A percentile compares a stretch with the other conserved stretches of the same genome.
phyloP scores from a whole-genome alignment of 2,888 invertebrate genomes.

The Melanophora roralis region DNA sequence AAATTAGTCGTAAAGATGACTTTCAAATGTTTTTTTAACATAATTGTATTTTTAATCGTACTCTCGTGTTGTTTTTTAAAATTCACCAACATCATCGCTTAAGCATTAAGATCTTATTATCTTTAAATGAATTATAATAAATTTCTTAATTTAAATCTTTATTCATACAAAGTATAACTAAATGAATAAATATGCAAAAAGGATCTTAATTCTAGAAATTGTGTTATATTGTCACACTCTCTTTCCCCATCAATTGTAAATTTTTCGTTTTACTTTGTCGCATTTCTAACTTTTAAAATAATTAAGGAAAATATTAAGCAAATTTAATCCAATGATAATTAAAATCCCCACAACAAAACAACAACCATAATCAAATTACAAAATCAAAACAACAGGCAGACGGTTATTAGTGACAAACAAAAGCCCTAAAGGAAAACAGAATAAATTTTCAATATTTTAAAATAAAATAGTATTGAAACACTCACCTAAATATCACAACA shows the following conservation, averaged over 20 bases:
- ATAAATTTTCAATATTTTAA: too few relatives aligned
- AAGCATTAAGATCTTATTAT: background rate
- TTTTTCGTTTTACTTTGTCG: background rate
- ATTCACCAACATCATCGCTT: background rate
- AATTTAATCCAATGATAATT: conserved; percentile 15
- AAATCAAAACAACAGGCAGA: background rate
- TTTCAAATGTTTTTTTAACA: too few relatives aligned
- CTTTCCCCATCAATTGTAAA: too few relatives aligned
- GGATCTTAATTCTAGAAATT: background rate
- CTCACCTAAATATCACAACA: too few relatives aligned
- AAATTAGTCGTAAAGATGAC: too few relatives aligned
- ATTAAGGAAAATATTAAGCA: background rate
- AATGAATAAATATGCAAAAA: background rate
- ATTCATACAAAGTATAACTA: background rate
- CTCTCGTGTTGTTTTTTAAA: too few relatives aligned
- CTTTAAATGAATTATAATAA: background rate
- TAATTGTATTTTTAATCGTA: too few relatives aligned
- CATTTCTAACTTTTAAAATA: background rate
- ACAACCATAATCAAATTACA: background rate
- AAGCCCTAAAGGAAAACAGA: background rate
- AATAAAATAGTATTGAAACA: too few relatives aligned
- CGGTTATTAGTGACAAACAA: background rate
- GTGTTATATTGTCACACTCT: background rate
- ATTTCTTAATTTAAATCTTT: background rate
- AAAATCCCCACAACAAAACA: background rate